Evolutionary conservation across 2,113 vertebrate species (phyloP).

Genomic region (Prinia subflava): DNA sequence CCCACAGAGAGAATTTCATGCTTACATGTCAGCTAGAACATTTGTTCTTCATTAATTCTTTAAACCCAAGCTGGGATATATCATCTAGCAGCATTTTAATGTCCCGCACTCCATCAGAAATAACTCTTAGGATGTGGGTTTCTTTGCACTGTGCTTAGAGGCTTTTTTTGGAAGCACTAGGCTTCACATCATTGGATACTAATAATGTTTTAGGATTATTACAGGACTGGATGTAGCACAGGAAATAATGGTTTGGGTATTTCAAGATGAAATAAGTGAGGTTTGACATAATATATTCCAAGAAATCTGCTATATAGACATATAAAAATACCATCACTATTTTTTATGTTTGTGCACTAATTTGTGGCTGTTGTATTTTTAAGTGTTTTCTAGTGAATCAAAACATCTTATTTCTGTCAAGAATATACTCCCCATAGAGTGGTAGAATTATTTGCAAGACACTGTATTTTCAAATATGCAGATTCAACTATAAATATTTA

Average conservation of each 20-base stretch:
- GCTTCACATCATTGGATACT: slow-evolving; percentile 21
- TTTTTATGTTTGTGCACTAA: background rate
- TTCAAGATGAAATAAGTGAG: slow-evolving; percentile 49
- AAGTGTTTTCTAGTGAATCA: background rate
- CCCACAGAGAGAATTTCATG: slow-evolving; percentile 72
- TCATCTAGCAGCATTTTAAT: slow-evolving; percentile 68
- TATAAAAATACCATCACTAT: background rate
- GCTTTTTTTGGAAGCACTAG: slow-evolving; percentile 34
- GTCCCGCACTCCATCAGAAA: slow-evolving; percentile 59
- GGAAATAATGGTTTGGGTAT: slow-evolving; percentile 31
- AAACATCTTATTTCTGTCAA: background rate
- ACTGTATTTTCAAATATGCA: background rate
- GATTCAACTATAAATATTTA: background rate
- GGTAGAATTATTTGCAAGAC: background rate
- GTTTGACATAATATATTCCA: slow-evolving; percentile 1
- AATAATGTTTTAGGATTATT: slow-evolving; percentile 45
- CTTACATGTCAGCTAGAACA: slow-evolving; percentile 71
- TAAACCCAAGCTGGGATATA: slow-evolving; percentile 72
- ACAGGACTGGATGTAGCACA: slow-evolving; percentile 30
- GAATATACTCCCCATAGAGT: background rate
- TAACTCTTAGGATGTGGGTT: slow-evolving; percentile 47
- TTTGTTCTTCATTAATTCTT: slow-evolving; percentile 82
- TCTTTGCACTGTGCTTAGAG: slow-evolving; percentile 25
- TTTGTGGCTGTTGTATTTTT: background rate
- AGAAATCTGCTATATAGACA: background rate